phyloP scores from a whole-genome alignment of 2,888 invertebrate species.

The Lamellibrachia satsuma region DNA sequence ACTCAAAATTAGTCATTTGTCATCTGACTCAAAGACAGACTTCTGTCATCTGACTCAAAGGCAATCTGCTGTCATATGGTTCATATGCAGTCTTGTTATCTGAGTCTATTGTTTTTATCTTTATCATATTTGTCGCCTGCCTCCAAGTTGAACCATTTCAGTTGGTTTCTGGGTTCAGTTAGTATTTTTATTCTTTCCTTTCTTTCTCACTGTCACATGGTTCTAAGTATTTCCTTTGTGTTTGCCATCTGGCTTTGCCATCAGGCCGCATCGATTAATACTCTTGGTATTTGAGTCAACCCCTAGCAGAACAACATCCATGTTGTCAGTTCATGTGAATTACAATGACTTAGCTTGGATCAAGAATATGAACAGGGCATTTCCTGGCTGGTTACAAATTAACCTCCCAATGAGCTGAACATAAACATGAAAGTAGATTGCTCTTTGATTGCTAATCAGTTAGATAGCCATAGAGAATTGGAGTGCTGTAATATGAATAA shows the following conservation, averaged over 20 bases:
- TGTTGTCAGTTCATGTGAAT: no score
- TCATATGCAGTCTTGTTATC: background rate
- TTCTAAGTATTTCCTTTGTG: background rate
- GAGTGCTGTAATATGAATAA: background rate
- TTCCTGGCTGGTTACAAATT: background rate
- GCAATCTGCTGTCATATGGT: background rate
- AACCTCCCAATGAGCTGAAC: background rate
- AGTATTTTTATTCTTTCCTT: background rate
- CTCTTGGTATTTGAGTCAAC: no score
- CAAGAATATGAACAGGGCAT: no score
- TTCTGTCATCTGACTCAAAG: background rate
- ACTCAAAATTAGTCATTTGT: background rate
- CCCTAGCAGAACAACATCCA: no score
- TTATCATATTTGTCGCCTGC: background rate
- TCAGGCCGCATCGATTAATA: no score
- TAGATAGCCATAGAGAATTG: background rate
- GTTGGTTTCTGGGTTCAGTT: background rate
- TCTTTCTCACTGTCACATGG: background rate
- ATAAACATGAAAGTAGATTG: background rate
- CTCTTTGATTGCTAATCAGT: background rate
- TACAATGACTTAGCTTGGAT: no score
- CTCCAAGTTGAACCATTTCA: background rate
- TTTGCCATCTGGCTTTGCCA: background rate
- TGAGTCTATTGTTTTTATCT: background rate
- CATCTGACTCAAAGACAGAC: background rate